Conservation (phyloP, 2,888 invertebrate genomes). For the Euclidia mi region DNA sequence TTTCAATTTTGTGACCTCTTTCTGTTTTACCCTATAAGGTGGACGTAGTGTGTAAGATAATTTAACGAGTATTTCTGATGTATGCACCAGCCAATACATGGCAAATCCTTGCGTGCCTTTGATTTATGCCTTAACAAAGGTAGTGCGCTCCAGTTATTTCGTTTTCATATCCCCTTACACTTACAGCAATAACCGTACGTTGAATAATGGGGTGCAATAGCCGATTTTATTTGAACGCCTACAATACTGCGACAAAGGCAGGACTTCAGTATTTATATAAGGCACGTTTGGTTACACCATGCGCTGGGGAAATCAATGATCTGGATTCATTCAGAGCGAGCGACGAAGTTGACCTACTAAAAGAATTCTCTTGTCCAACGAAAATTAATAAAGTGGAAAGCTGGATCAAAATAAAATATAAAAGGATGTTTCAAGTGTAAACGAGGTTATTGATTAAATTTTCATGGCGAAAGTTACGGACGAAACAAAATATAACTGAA, state of each 20-base stretch:
- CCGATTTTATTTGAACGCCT: conserved; percentile 26
- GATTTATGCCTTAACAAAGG: background rate
- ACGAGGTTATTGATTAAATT: conserved; percentile 25
- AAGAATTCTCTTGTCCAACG: conserved; percentile 65
- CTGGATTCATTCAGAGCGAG: conserved; percentile 67
- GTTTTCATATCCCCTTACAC: conserved; percentile 13
- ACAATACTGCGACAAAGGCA: conserved; percentile 31
- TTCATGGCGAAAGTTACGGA: conserved; percentile 1
- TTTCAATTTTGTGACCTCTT: no score
- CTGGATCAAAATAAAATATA: conserved; percentile 39
- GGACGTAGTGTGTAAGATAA: no score
- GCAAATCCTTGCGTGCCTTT: no score
- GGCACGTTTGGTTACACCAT: conserved; percentile 78
- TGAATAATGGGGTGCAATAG: conserved; percentile 20
- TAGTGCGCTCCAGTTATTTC: background rate
- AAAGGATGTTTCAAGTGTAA: conserved; percentile 23
- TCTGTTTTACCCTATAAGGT: no score
- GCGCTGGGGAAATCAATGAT: conserved; percentile 85
- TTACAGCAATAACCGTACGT: conserved; percentile 12
- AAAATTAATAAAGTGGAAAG: conserved; percentile 68
- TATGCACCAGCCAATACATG: no score
- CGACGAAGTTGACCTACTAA: conserved; percentile 70
- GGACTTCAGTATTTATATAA: conserved; percentile 71
- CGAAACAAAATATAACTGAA: background rate
- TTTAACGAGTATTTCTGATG: no score